Evolutionary conservation across 2,888 invertebrate species (phyloP).

Genomic region (Tortricodes alternella): DNA sequence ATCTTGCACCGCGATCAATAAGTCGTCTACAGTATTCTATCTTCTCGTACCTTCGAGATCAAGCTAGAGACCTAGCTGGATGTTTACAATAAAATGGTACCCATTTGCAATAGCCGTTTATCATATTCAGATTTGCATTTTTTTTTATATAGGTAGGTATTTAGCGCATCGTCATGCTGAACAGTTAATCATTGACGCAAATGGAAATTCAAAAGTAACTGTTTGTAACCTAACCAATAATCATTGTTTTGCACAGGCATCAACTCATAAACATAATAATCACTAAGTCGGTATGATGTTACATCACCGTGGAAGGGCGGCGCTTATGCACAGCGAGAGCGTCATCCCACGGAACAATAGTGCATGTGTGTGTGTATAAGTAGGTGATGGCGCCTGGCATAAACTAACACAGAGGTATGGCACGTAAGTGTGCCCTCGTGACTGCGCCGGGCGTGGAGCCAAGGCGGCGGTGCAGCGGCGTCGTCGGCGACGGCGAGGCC

Average conservation of each 20-base stretch:
- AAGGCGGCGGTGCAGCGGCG: slow-evolving; percentile 39
- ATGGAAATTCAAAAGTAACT: no score
- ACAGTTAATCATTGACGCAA: no score
- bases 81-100: no score
- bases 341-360: slow-evolving; percentile 55
- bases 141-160: no score
- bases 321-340: slow-evolving; percentile 43
- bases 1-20: slow-evolving; percentile 5
- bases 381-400: slow-evolving; percentile 22
- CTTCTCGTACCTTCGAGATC: no score
- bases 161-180: no score
- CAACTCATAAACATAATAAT: slow-evolving; percentile 36
- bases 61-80: no score
- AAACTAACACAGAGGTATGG: slow-evolving; percentile 20
- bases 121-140: no score
- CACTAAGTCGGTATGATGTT: slow-evolving; percentile 51
- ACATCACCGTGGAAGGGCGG: slow-evolving; percentile 49
- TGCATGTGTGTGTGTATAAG: slow-evolving; percentile 36
- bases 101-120: no score
- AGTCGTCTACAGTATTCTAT: no score
- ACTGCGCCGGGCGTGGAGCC: slow-evolving; percentile 48
- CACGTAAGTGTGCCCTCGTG: slow-evolving; percentile 49
- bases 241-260: not conserved
- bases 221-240: not conserved
- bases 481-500: slow-evolving; percentile 56